A percentile compares a stretch with the other conserved stretches of the same genome.
phyloP scores from a whole-genome alignment of 2,113 vertebrate genomes.

The Isurus oxyrinchus region DNA sequence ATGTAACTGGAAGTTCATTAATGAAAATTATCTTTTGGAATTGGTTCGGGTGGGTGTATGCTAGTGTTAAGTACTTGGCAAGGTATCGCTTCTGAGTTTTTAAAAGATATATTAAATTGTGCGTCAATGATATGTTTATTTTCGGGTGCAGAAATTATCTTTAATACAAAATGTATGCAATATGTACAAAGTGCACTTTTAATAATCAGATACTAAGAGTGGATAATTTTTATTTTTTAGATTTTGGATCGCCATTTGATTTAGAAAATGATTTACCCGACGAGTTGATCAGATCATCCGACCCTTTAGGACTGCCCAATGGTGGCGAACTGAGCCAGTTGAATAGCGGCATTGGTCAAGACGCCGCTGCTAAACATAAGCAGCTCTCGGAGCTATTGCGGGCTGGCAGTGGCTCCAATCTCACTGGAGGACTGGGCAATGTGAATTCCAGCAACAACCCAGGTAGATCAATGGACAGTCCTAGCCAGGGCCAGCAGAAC shows the following conservation, averaged over 20 bases:
- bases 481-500: conserved; percentile 66
- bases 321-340: conserved; percentile 70
- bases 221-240: conserved; percentile 58
- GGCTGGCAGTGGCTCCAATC: conserved; percentile 70
- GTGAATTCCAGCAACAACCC: conserved; percentile 73
- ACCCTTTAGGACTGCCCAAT: conserved; percentile 57
- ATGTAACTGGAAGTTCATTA: background rate
- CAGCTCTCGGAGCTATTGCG: conserved; percentile 92
- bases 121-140: background rate
- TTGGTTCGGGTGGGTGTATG: background rate
- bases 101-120: background rate
- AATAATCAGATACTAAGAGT: background rate
- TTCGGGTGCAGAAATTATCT: background rate
- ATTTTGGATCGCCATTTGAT: conserved; percentile 91
- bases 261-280: conserved; percentile 97
- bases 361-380: conserved; percentile 93
- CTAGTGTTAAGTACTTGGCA: background rate
- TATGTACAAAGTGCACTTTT: background rate
- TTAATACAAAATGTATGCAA: background rate
- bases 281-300: conserved; percentile 69
- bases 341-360: conserved; percentile 66
- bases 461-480: conserved; percentile 69
- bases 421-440: conserved; percentile 63
- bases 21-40: background rate
- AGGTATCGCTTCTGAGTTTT: background rate